A percentile compares a stretch with the other conserved stretches of the same genome.
Evolutionary conservation across 2,888 invertebrate genomes (phyloP).

Genomic region (Myopa testacea): DNA sequence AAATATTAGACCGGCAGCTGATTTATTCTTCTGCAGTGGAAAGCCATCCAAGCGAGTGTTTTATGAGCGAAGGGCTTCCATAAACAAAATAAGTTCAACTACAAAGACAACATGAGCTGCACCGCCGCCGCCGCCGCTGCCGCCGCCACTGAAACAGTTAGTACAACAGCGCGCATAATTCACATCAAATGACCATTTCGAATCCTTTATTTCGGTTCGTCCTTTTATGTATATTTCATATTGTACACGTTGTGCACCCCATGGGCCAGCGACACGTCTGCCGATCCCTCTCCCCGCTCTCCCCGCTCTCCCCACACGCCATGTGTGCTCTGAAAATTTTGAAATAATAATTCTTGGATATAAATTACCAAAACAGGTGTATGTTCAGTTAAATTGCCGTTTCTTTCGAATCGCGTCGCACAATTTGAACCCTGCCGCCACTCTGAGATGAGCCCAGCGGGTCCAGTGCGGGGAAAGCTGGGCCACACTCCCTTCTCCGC

Average conservation of each 20-base stretch:
- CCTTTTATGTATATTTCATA: slow-evolving; percentile 43
- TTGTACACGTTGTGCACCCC: slow-evolving; percentile 23
- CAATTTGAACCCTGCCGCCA: slow-evolving; percentile 46
- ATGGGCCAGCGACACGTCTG: background rate
- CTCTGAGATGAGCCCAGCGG: background rate
- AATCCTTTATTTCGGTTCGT: slow-evolving; percentile 66
- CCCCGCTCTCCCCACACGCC: background rate
- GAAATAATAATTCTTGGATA: slow-evolving; percentile 69
- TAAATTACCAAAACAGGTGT: slow-evolving; percentile 69
- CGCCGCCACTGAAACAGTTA: slow-evolving; percentile 55
- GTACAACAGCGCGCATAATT: slow-evolving; percentile 66
- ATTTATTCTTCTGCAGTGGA: slow-evolving; percentile 67
- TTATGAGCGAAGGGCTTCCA: slow-evolving; percentile 46
- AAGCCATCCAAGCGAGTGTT: slow-evolving; percentile 48
- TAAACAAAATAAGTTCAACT: slow-evolving; percentile 41
- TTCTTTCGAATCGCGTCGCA: slow-evolving; percentile 53
- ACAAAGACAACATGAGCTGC: slow-evolving; percentile 11
- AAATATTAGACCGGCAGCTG: slow-evolving; percentile 65
- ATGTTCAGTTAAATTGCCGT: slow-evolving; percentile 63
- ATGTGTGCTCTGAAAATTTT: slow-evolving; percentile 61
- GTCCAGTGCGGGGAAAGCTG: background rate
- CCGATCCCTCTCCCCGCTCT: slow-evolving; percentile 8
- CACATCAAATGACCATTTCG: slow-evolving; percentile 68
- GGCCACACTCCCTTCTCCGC: background rate
- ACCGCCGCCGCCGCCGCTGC: slow-evolving; percentile 17